Conservation (phyloP, 2,797 vertebrate species). For the Apogon hyalosoma region DNA sequence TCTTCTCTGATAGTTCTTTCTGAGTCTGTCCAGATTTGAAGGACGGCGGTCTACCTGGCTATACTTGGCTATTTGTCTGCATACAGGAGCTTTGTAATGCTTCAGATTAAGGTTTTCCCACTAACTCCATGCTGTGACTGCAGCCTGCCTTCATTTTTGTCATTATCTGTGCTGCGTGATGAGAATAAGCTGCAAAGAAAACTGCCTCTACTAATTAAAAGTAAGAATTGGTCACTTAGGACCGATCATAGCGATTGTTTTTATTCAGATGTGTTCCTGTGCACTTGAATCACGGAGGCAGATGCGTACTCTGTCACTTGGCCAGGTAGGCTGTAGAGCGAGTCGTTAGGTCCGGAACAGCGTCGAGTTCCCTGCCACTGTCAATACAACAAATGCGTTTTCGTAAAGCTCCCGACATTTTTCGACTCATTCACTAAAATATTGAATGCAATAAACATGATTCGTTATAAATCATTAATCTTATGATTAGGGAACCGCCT, state of each 20-base stretch:
- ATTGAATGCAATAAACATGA: background rate
- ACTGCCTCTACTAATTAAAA: constrained; percentile 17
- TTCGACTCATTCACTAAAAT: background rate
- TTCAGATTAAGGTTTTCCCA: constrained; percentile 20
- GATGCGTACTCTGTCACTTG: constrained; percentile 4
- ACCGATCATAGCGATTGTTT: background rate
- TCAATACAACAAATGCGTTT: constrained; percentile 1
- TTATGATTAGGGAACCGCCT: constrained; percentile 74
- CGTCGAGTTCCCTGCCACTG: constrained; percentile 8
- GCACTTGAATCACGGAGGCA: constrained; percentile 41
- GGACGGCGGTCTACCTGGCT: constrained; percentile 28
- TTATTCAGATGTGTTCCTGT: constrained; percentile 7
- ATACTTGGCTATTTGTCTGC: constrained; percentile 30
- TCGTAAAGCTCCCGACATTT: background rate
- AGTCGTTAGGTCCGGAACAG: constrained; percentile 16
- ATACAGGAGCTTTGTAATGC: constrained; percentile 48
- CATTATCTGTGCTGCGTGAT: constrained; percentile 29
- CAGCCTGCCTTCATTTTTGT: constrained; percentile 32
- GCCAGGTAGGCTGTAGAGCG: constrained; percentile 24
- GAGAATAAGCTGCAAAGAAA: constrained; percentile 5
- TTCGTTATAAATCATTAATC: background rate
- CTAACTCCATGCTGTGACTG: constrained; percentile 42
- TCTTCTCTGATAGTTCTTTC: background rate
- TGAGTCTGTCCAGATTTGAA: constrained; percentile 27
- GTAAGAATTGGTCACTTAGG: constrained; percentile 4